Evolutionary conservation across 2,888 invertebrate species (phyloP), one percentile per base, ranked within the genome.

Genomic region (Cerastoderma edule): DNA sequence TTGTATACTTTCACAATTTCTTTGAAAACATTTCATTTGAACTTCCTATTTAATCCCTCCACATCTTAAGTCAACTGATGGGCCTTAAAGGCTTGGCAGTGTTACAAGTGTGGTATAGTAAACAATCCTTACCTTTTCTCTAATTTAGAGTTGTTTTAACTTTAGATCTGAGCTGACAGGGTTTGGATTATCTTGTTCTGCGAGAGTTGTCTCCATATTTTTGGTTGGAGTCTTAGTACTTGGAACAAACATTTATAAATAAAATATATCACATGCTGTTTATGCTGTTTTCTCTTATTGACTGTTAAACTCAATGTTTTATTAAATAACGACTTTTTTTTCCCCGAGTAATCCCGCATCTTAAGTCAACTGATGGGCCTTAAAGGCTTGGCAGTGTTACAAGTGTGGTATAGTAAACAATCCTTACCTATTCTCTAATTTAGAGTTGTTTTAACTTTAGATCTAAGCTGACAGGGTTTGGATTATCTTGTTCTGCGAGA

Each of bases 71-170:
- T 86, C 86, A 86, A 79, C 83, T 80, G 80, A 28, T 27, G 32
- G 65, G 69, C 60, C 19, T 56, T 0, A 22, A 57, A 33, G 69
- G 44, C 35, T 50, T 13, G 10, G 39, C 65, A 78, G 84, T 78
- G 84, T 83, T 84, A 86, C 84, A 79, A 72, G 46, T 83, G 84
- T 84, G 86, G 85, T 35, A 83, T 35, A 85, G 46, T 54, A 79
- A 85, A 32, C 10, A 22, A 24, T 66, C 72, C 63, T 64, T 65
- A 63, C 64, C 50, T 39, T 24, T 71, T 64, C 67, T 54, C 27
- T 33, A 27, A 50, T 35, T 53, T 35, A 8, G 30, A 33, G 67
- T 72, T 68, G 73, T 78, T 76, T 67, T 68, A 70, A 67, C 32
- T 56, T 27, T 48, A 48, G 69, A 63, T 72, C 22, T 44, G 27